Conservation (phyloP, 2,797 vertebrate genomes). For the Parauchenoglanis punctatus region DNA sequence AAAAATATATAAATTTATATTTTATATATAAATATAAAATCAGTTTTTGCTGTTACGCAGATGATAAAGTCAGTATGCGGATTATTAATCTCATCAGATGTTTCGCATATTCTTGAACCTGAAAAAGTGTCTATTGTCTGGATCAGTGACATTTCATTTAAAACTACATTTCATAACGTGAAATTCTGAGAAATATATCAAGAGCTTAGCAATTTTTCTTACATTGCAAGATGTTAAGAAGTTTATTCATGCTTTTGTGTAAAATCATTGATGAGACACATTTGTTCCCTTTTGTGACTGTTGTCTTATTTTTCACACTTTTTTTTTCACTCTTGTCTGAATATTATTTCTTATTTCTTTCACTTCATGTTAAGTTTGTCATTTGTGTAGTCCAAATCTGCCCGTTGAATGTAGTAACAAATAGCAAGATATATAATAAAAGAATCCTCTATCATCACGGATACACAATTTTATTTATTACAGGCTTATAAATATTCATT, state of each 20-base stretch:
- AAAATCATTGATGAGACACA: neutral
- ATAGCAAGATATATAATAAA: neutral
- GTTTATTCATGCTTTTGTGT: neutral
- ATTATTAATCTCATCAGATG: neutral
- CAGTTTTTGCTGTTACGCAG: neutral
- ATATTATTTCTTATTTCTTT: neutral
- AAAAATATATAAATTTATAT: neutral
- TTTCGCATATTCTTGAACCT: neutral
- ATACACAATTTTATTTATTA: neutral
- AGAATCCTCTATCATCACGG: neutral
- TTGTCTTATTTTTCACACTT: neutral
- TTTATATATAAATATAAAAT: too few relatives aligned
- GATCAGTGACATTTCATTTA: neutral
- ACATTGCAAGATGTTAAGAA: neutral
- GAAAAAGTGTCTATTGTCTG: neutral
- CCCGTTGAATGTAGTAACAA: neutral
- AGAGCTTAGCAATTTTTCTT: neutral
- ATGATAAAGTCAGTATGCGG: neutral
- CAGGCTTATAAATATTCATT: neutral
- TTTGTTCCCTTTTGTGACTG: neutral
- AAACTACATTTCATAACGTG: neutral
- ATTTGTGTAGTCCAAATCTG: neutral
- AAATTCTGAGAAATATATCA: neutral
- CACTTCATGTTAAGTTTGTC: neutral
- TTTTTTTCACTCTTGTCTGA: too few relatives aligned